Conservation (phyloP, 2,113 vertebrate genomes). For the Spilogale gracilis region DNA sequence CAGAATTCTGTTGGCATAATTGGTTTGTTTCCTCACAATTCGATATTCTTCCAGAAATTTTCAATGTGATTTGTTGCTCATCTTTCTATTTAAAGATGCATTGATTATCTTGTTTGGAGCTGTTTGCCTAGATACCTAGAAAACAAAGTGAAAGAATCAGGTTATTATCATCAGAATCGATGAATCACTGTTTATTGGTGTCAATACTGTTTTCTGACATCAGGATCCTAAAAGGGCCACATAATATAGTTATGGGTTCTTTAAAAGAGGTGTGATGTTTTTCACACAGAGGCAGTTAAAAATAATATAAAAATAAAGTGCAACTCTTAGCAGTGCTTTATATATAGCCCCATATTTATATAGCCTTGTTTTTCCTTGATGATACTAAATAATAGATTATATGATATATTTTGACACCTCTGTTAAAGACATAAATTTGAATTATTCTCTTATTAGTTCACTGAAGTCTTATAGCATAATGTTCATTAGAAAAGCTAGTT, state of each 20-base stretch:
- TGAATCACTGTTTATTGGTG: background rate
- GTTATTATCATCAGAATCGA: conserved; percentile 5
- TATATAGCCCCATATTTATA: background rate
- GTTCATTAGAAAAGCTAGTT: conserved; percentile 51
- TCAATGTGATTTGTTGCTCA: conserved; percentile 61
- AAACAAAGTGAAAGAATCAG: conserved; percentile 37
- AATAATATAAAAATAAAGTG: conserved; percentile 11
- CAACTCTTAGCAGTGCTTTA: background rate
- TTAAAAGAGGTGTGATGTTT: background rate
- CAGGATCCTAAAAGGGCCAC: background rate
- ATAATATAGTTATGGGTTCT: background rate
- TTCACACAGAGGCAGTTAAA: background rate
- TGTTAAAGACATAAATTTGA: conserved; percentile 43
- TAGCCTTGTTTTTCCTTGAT: conserved; percentile 28
- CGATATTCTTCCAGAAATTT: conserved; percentile 22
- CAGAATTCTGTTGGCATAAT: conserved; percentile 70
- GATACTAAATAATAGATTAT: background rate
- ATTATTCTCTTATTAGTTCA: conserved; percentile 43
- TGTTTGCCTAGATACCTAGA: conserved; percentile 15
- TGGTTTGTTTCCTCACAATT: conserved; percentile 79
- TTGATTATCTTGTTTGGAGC: conserved; percentile 69
- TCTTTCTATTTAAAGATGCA: conserved; percentile 60
- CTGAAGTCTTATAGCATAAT: conserved; percentile 33
- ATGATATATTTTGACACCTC: conserved; percentile 27
- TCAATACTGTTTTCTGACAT: background rate